Base-by-base conservation (phyloP, 2,888 invertebrate species). In the Patella pellucida region DNA sequence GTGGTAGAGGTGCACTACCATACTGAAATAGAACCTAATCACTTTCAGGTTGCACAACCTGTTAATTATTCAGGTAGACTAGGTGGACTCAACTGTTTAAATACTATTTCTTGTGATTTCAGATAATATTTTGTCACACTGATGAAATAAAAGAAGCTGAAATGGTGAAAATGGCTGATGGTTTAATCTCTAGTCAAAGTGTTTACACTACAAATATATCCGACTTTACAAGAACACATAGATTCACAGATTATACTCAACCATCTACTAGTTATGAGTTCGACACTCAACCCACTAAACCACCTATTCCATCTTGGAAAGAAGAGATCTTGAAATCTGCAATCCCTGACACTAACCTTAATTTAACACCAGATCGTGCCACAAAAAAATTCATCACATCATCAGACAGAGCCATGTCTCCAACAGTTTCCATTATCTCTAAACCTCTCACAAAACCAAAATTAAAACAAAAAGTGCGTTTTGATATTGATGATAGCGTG, bases 351-450 rank as follows among this genome's bases (percentile, higher is more conserved):
- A 85, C 86, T 11, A 76, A 81, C 41, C 74, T 88, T 19, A 76
- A 82, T 67, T 71, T 88, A 16, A 88, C 88, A 3, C 88, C 88
- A 52, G 84, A 86, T 69, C 85, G 84, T 76, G 51, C 76, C 1
- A 41, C 14, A 68, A 68, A 15, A 54, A 54, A 1, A 70, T 76
- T 52, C 72, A 54, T 31, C 56, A 56, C 14, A 78, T 69, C 70
- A 76, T 69, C 71, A 71, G 73, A 11, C 11, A 19, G 23, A 62
- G 23, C 19, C 23, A 23, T 23, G 14, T 23, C 19, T 23, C 62
- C 62, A 19, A 19, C 62, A 23, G 19, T 62, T 62, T 41, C 41
- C 41, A 41, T 41, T 9, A 23, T 62, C 12, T 23, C 62, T 9
- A 62, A 62, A 62, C 41, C 41, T 41, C 41, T 41, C 7, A 62